These are phyloP conservation scores for Nowickia ferox DNA, from an alignment of 2,888 invertebrate genomes.

Conservation along the genomic window DNA sequence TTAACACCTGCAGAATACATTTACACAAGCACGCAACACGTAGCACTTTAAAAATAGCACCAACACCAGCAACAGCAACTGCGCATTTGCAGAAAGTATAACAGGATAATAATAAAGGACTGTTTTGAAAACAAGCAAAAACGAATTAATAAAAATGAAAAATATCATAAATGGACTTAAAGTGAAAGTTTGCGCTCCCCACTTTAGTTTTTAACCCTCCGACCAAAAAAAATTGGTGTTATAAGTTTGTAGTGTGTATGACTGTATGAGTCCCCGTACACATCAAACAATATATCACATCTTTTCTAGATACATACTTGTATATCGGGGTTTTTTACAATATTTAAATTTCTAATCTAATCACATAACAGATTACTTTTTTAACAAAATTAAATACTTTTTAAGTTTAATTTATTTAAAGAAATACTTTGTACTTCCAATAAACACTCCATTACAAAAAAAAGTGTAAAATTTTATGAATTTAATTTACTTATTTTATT, in stretches of 20 bases:
- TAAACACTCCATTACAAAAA: neutral
- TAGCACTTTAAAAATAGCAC: constrained; percentile 16
- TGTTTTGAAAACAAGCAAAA: neutral
- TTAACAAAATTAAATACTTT: no score
- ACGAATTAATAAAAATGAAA: neutral
- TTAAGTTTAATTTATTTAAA: no score
- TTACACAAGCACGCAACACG: constrained; percentile 55
- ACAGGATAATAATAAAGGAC: constrained; percentile 40
- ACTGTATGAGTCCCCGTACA: no score
- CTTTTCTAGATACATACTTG: no score
- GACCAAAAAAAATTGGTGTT: no score
- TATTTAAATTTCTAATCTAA: no score
- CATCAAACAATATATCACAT: no score
- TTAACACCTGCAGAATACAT: constrained; percentile 71
- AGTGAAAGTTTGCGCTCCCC: constrained; percentile 1
- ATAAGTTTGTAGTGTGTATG: no score
- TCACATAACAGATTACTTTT: no score
- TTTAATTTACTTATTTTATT: constrained; percentile 64
- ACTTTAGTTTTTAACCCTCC: constrained; percentile 18
- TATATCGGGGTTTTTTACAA: no score
- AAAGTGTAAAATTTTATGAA: constrained; percentile 72
- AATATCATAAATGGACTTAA: constrained; percentile 18
- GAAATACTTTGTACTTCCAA: no score
- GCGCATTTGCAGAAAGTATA: constrained; percentile 26
- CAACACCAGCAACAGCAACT: neutral